Base-by-base conservation (phyloP, 1,140 invertebrate genomes). In the Hylaeus anthracinus region DNA sequence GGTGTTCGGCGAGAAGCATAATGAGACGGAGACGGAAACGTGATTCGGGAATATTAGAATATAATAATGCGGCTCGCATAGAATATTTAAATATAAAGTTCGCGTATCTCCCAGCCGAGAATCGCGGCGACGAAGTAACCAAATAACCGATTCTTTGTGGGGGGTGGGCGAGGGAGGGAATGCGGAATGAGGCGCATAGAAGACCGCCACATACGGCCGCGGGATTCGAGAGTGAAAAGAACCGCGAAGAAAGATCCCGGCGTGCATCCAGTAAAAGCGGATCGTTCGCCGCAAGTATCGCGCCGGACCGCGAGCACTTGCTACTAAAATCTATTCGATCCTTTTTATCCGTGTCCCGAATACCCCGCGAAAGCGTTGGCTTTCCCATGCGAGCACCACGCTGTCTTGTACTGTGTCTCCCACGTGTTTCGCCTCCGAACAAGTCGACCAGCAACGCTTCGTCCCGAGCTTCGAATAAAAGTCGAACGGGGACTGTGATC, bases 291-390 rank as follows among this genome's bases (percentile, higher is more conserved):
- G 41, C 45, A 65, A 72, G 58, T 55, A 65, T 65, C 69, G 41
- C 45, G 58, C 77, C 26, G 39, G 61, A 37, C 12, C 51, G 5
- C 70, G 77, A 79, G 72, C 72, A 79, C 70, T 72, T n/a, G 76
- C 76, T 72, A 64, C 76, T 79, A 72, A 79, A 72, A 79, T 79
- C 70, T 63, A 79, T 79, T 72, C 77, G 70, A 72, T 79, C 60
- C 69, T 79, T 79, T 67, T 79, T 79, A 72, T 79, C 76, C 76
- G 48, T 71, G 60, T n/a, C 60, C 71, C 26, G 76, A 79, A 79
- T 72, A 72, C 66, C 37, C 43, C 26, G 26, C n/a, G n/a, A n/a
- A n/a, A n/a, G n/a, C n/a, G n/a, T n/a, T n/a, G n/a, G n/a, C n/a
- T n/a, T n/a, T n/a, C n/a, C n/a, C n/a, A n/a, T n/a, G n/a, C n/a